These are phyloP conservation scores for Thumatha senex DNA, from an alignment of 2,888 invertebrate genomes.

Conservation along the genomic window DNA sequence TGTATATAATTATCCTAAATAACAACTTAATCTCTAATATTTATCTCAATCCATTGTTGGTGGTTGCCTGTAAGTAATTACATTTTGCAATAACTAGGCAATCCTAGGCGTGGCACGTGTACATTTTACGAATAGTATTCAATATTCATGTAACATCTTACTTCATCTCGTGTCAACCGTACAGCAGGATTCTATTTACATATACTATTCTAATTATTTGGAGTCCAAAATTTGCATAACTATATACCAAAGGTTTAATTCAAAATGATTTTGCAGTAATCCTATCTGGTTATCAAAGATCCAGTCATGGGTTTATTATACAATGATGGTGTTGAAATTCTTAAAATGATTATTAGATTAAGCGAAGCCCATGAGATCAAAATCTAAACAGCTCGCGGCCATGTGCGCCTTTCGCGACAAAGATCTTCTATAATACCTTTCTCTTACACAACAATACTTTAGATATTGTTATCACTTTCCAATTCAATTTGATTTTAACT, in stretches of 20 bases:
- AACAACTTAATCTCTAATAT: no score
- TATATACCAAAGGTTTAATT: background rate
- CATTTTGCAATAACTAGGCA: no score
- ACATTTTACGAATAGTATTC: no score
- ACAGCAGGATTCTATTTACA: no score
- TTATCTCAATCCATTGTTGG: no score
- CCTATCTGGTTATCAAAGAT: constrained; percentile 39
- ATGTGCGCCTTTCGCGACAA: constrained; percentile 57
- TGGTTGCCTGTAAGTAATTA: no score
- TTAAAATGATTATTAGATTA: constrained; percentile 60
- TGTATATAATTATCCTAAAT: no score
- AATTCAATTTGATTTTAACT: constrained; percentile 12
- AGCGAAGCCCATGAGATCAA: constrained; percentile 55
- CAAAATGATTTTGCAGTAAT: constrained; percentile 21
- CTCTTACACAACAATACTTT: constrained; percentile 44
- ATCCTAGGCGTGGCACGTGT: no score
- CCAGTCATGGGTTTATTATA: constrained; percentile 37
- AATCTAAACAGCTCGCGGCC: constrained; percentile 61
- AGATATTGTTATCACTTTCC: constrained; percentile 34
- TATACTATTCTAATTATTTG: no score
- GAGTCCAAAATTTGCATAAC: no score
- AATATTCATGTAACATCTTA: no score
- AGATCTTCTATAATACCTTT: constrained; percentile 43
- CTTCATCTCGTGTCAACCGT: no score
- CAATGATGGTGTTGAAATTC: constrained; percentile 54